Conservation (phyloP, 2,888 invertebrate species). For the Dione juno region DNA sequence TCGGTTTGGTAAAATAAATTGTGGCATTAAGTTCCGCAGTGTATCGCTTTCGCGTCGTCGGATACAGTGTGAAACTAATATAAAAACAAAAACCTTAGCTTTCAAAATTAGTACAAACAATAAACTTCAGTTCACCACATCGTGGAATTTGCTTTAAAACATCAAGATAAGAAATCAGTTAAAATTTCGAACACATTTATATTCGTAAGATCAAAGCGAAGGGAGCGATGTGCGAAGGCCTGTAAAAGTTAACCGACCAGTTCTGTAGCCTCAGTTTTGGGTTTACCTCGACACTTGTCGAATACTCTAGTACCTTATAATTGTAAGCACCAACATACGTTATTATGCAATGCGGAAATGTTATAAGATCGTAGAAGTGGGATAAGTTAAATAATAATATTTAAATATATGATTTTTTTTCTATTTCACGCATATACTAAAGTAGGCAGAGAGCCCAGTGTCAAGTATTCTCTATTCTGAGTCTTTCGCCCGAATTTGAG, state of each 20-base stretch:
- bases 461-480: no score
- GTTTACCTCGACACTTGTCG: constrained; percentile 32
- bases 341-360: constrained; percentile 23
- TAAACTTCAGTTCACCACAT: background rate
- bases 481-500: no score
- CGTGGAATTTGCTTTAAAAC: background rate
- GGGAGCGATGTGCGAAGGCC: constrained; percentile 35
- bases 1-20: no score
- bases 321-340: background rate
- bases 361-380: constrained; percentile 10
- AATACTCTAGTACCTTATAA: constrained; percentile 11
- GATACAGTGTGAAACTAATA: no score
- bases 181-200: constrained; percentile 5
- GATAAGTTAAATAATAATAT: background rate
- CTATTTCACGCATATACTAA: no score
- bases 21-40: no score
- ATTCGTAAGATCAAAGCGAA: constrained; percentile 26
- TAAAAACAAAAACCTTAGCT: no score
- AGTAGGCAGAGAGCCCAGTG: no score
- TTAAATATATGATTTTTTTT: no score
- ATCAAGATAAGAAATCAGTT: constrained; percentile 2
- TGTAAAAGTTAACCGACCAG: constrained; percentile 40
- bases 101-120: no score
- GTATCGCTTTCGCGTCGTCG: no score
- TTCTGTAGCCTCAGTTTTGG: constrained; percentile 35